These are phyloP conservation scores for Euproctis similis DNA, from an alignment of 2,888 invertebrate species.

Conservation along the genomic window DNA sequence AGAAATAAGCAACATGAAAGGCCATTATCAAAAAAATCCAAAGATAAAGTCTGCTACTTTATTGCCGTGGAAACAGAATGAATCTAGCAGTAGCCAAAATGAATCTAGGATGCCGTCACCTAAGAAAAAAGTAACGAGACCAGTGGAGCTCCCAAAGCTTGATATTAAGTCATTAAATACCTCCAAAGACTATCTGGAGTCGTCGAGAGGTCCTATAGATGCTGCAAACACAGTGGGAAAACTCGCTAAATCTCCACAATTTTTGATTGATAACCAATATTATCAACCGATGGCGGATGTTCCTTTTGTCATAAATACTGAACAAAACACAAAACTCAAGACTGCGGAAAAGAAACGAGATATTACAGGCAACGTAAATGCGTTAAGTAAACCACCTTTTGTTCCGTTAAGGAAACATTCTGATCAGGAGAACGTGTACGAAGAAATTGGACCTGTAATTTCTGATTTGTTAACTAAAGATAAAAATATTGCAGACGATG, in stretches of 20 bases:
- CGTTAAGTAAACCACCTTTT: conserved; percentile 21
- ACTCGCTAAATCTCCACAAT: conserved; percentile 49
- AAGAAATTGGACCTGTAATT: conserved; percentile 53
- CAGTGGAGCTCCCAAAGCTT: conserved; percentile 24
- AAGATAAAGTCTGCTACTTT: conserved; percentile 47
- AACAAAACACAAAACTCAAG: conserved; percentile 11
- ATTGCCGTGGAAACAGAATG: conserved; percentile 39
- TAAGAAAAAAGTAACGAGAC: conserved; percentile 20
- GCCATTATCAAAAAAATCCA: conserved; percentile 48
- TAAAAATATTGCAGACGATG: conserved; percentile 61
- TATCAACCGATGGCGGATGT: conserved; percentile 59
- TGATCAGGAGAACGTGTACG: conserved; percentile 58
- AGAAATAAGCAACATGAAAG: conserved; percentile 31
- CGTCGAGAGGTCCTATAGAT: conserved; percentile 9
- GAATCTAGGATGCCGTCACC: conserved; percentile 31
- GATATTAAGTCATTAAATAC: conserved; percentile 4
- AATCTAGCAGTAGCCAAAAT: conserved; percentile 34
- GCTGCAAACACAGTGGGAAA: conserved; percentile 32
- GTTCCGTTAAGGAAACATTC: conserved; percentile 29
- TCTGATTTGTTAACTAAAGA: conserved; percentile 22
- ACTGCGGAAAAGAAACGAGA: conserved; percentile 23
- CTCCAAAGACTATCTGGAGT: conserved; percentile 1
- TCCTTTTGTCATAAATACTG: conserved; percentile 53
- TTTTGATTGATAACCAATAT: conserved; percentile 56
- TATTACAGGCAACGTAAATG: conserved; percentile 19